phyloP scores from a whole-genome alignment of 2,797 vertebrate species.

The Tragelaphus eurycerus region DNA sequence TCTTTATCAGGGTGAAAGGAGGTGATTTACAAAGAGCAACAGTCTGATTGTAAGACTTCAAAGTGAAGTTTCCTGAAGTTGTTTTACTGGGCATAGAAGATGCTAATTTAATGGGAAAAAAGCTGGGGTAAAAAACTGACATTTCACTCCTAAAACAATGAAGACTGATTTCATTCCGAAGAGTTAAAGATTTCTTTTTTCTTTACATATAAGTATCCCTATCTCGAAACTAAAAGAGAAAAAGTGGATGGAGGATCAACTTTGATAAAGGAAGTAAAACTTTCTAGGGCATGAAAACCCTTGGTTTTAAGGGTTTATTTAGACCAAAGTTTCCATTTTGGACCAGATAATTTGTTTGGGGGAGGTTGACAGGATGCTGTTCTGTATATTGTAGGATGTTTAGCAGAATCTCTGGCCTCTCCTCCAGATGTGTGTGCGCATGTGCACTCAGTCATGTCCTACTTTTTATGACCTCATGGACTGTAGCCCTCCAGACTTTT shows the following conservation, averaged over 20 bases:
- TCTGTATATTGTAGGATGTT: neutral
- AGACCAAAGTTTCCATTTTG: neutral
- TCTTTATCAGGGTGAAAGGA: neutral
- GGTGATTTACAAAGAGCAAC: neutral
- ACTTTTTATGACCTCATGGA: neutral
- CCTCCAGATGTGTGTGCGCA: neutral
- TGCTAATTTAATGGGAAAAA: neutral
- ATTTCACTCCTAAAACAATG: slow-evolving; percentile 16
- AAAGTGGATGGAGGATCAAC: slow-evolving; percentile 42
- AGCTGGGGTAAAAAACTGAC: neutral
- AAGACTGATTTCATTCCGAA: neutral
- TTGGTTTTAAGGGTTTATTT: slow-evolving; percentile 55
- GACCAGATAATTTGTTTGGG: neutral
- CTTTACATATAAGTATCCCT: slow-evolving; percentile 5
- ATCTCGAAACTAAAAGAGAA: neutral
- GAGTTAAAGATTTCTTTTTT: neutral
- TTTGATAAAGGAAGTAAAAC: slow-evolving; percentile 54
- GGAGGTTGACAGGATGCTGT: fast-evolving
- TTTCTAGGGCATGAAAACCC: slow-evolving; percentile 33
- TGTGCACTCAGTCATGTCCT: neutral
- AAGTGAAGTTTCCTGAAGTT: neutral
- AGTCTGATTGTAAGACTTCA: neutral
- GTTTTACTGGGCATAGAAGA: neutral
- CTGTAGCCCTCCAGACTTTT: neutral
- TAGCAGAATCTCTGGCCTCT: neutral